phyloP scores from a whole-genome alignment of 2,888 invertebrate genomes.

The Apodemia duryi region DNA sequence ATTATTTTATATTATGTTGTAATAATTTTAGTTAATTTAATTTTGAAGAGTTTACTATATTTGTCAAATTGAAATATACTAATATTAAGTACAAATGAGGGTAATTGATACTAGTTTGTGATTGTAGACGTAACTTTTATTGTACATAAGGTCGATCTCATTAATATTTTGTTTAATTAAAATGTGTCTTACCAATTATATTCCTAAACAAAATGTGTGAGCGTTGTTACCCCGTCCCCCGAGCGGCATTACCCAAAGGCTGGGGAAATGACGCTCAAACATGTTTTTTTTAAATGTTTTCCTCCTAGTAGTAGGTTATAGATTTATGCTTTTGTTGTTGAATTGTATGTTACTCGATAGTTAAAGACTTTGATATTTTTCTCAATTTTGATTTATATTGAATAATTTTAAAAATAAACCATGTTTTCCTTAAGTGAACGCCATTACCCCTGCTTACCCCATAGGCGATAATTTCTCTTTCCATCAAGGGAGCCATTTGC shows the following conservation, averaged over 20 bases:
- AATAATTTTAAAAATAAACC: neutral
- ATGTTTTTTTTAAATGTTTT: conserved; percentile 13
- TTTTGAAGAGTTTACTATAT: conserved; percentile 1
- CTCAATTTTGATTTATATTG: conserved; percentile 1
- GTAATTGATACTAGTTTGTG: conserved; percentile 10
- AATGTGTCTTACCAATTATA: conserved; percentile 23
- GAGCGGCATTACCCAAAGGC: conserved; percentile 15
- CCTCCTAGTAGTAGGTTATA: neutral
- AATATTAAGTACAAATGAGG: conserved; percentile 10
- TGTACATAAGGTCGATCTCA: conserved; percentile 11
- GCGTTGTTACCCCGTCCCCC: conserved; percentile 20
- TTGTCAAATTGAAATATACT: conserved; percentile 9
- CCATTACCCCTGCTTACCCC: conserved; percentile 15
- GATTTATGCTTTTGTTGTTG: neutral
- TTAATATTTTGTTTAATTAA: conserved; percentile 20
- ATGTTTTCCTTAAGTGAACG: conserved; percentile 15
- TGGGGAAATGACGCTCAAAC: conserved; percentile 16
- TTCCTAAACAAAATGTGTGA: conserved; percentile 23
- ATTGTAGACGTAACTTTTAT: conserved; percentile 15
- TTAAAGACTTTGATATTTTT: neutral
- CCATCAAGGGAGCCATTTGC: too few species aligned
- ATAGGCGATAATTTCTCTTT: too few species aligned
- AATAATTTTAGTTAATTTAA: conserved; percentile 1
- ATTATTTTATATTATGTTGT: too few species aligned
- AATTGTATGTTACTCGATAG: neutral